These are phyloP conservation scores for Sorex maritimensis DNA, from an alignment of 2,797 vertebrate genomes.

Conservation along the genomic window DNA sequence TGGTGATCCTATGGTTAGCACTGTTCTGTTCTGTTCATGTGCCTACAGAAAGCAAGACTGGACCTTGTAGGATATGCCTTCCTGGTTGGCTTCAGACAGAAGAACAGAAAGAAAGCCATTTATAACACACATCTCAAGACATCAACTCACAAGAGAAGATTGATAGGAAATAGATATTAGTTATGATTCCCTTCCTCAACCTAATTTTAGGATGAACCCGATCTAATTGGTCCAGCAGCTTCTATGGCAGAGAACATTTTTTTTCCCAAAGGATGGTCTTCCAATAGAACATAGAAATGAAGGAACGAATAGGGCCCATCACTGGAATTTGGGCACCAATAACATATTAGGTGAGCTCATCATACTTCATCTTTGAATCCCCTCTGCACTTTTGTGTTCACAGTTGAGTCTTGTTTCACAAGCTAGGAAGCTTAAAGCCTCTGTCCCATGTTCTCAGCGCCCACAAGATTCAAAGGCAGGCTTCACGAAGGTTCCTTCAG, in stretches of 20 bases:
- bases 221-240: background rate
- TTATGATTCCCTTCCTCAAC: conserved; percentile 4
- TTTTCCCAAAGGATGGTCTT: background rate
- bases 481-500: conserved; percentile 42
- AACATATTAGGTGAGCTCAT: accelerated
- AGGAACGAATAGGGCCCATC: background rate
- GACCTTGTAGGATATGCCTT: background rate
- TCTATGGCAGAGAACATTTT: background rate
- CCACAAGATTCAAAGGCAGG: background rate
- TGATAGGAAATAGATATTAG: background rate
- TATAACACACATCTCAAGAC: no score
- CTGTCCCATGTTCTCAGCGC: background rate
- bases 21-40: accelerated
- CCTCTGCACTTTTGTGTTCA: background rate
- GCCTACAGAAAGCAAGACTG: background rate
- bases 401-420: background rate
- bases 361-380: background rate
- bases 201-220: background rate
- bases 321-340: background rate
- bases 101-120: background rate
- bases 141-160: background rate
- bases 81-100: background rate
- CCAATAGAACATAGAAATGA: background rate
- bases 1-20: accelerated
- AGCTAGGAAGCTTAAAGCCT: background rate